Conservation (phyloP, 2,797 vertebrate species). For the Xiphophorus birchmanni region DNA sequence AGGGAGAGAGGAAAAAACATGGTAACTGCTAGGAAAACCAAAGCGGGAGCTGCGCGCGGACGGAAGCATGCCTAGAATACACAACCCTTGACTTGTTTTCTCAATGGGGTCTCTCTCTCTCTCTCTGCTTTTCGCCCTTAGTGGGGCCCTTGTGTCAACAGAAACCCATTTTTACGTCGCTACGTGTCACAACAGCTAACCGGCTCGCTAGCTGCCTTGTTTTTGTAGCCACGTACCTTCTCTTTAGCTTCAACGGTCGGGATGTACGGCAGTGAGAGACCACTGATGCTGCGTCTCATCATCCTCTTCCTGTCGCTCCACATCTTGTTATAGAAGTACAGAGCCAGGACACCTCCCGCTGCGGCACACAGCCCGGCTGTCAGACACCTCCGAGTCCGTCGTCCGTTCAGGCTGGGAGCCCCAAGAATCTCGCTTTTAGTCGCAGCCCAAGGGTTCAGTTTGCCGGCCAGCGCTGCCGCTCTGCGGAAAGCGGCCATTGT, state of each 20-base stretch:
- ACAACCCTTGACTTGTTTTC: not conserved
- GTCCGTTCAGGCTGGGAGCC: constrained; percentile 12
- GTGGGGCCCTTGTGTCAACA: constrained; percentile 37
- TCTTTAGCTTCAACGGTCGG: constrained; percentile 79
- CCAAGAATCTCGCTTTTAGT: constrained; percentile 42
- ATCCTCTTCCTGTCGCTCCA: constrained; percentile 55
- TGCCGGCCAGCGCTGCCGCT: constrained; percentile 67
- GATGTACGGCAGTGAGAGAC: constrained; percentile 66
- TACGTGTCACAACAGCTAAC: constrained; percentile 4
- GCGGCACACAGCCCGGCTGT: constrained; percentile 70
- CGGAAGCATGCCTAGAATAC: constrained; percentile 1
- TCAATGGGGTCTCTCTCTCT: not conserved
- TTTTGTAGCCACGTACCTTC: constrained; percentile 67
- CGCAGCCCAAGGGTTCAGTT: constrained; percentile 52
- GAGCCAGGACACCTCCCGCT: constrained; percentile 72
- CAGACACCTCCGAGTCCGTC: constrained; percentile 39
- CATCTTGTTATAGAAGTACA: constrained; percentile 67
- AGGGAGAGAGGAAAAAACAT: constrained; percentile 8
- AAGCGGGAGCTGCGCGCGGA: constrained; percentile 7
- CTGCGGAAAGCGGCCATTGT: constrained; percentile 82
- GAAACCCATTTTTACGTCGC: not conserved
- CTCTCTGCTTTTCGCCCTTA: not conserved
- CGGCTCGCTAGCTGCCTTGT: not conserved
- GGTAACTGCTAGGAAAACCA: constrained; percentile 12
- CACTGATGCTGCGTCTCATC: constrained; percentile 52